These are phyloP conservation scores for Stegastes partitus DNA, from an alignment of 2,113 vertebrate species.

Conservation along the genomic window DNA sequence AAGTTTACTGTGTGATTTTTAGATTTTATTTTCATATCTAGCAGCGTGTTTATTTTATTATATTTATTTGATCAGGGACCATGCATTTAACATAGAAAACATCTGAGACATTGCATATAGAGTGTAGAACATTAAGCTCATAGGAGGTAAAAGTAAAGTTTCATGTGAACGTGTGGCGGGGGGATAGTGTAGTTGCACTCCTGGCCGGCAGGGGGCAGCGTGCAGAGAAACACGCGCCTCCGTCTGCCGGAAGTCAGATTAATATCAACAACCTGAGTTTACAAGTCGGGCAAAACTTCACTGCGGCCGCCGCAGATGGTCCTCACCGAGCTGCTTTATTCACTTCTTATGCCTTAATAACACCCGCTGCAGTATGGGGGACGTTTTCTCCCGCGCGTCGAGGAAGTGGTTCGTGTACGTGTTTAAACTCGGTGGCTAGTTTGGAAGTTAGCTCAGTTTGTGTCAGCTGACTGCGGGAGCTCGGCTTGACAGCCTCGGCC, in stretches of 20 bases:
- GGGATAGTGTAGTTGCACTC: conserved; percentile 3
- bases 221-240: background rate
- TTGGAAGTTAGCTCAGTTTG: conserved; percentile 19
- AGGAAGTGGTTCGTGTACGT: conserved; percentile 11
- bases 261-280: conserved; percentile 57
- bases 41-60: too few species aligned
- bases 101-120: too few species aligned
- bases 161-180: too few species aligned
- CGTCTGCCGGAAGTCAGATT: conserved; percentile 32
- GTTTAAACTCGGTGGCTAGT: conserved; percentile 37
- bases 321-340: fast-evolving
- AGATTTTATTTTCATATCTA: too few species aligned
- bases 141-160: too few species aligned
- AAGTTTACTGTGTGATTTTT: too few species aligned
- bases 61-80: too few species aligned
- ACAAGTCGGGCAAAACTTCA: conserved; percentile 41
- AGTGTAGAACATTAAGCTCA: too few species aligned
- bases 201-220: conserved; percentile 33
- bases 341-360: background rate
- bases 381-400: background rate
- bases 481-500: conserved; percentile 10
- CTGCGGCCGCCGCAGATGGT: background rate
- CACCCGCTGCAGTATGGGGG: conserved; percentile 24
- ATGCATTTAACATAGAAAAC: too few species aligned
- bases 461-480: conserved; percentile 8